Percentiles rank a stretch among this genome's conserved stretches.
These are phyloP conservation scores for Gymnodraco acuticeps DNA, from an alignment of 2,797 vertebrate species.

Conservation along the genomic window DNA sequence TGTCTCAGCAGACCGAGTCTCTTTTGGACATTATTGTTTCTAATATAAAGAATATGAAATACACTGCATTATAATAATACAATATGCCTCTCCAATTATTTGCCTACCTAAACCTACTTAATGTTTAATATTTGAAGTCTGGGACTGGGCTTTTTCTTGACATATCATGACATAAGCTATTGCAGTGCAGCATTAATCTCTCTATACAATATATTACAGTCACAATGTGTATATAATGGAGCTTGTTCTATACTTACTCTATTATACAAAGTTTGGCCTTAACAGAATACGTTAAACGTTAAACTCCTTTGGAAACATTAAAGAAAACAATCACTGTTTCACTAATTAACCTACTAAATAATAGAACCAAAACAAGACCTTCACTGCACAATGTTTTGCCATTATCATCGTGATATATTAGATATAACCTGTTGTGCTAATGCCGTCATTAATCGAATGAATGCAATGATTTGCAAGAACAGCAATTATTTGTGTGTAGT, in stretches of 20 bases:
- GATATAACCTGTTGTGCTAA: slow-evolving; percentile 28
- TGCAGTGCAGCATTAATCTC: background rate
- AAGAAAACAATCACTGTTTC: slow-evolving; percentile 21
- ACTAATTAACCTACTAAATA: slow-evolving; percentile 48
- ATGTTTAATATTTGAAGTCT: background rate
- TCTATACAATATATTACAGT: slow-evolving; percentile 12
- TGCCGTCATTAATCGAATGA: slow-evolving; percentile 36
- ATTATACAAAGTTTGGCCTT: slow-evolving; percentile 10
- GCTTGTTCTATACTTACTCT: background rate
- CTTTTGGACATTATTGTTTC: slow-evolving; percentile 2
- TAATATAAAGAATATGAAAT: slow-evolving; percentile 2
- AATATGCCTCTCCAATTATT: background rate
- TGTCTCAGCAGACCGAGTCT: background rate
- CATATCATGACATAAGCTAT: background rate
- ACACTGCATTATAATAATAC: background rate
- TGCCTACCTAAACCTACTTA: background rate
- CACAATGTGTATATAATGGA: slow-evolving; percentile 6
- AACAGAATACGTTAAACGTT: slow-evolving; percentile 8
- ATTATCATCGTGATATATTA: slow-evolving; percentile 44
- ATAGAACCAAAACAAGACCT: slow-evolving; percentile 28
- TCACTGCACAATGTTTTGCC: slow-evolving; percentile 5
- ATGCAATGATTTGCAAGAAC: slow-evolving; percentile 11
- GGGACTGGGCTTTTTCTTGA: background rate
- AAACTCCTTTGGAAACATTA: background rate
- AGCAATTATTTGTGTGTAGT: background rate